Base-by-base conservation (phyloP, 2,888 invertebrate species). In the Gnatocerus cornutus region DNA sequence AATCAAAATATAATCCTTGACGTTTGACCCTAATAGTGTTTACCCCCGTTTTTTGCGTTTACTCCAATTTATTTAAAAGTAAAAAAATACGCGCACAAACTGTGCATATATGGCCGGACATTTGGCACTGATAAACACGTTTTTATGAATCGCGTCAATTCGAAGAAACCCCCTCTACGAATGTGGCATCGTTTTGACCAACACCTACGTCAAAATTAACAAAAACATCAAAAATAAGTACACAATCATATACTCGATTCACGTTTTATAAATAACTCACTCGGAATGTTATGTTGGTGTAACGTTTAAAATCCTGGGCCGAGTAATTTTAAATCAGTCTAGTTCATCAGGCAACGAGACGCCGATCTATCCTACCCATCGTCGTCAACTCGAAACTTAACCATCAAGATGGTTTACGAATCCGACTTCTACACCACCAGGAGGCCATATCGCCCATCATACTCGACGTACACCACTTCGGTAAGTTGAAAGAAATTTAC, bases 371-470 rank as follows among this genome's bases (percentile, higher is more conserved):
- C 30, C 30, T 58, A 52, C 43, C 13, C 30, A 10, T 33, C 10
- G 12, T 21, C 29, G 21, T 27, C 14, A 16, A 21, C 14, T 55
- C 39, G 48, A 85, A 86, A 41, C 69, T 69, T 56, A 74, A 84
- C 62, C 53, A 73, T 71, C 81, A 90, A 88, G 87, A 95, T 95
- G 95, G 95, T 95, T 88, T 95, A 95, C 92, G 94, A 94, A 89
- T 93, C 93, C 89, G 95, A 95, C 88, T 95, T 94, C 88, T 93
- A 94, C 87, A 94, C 95, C 83, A 93, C 93, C 86, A 92, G 95
- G 87, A 91, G 95, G 87, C 92, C 93, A 77, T 92, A 92, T 84
- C 89, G 92, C 71, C 86, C 90, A 74, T 87, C 88, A 75, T 85
- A 88, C 74, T 89, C 91, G 79, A 90, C 92, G 82, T 92, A 92